Base-by-base conservation (phyloP, 2,888 invertebrate genomes). In the Drosophila demipolita region DNA sequence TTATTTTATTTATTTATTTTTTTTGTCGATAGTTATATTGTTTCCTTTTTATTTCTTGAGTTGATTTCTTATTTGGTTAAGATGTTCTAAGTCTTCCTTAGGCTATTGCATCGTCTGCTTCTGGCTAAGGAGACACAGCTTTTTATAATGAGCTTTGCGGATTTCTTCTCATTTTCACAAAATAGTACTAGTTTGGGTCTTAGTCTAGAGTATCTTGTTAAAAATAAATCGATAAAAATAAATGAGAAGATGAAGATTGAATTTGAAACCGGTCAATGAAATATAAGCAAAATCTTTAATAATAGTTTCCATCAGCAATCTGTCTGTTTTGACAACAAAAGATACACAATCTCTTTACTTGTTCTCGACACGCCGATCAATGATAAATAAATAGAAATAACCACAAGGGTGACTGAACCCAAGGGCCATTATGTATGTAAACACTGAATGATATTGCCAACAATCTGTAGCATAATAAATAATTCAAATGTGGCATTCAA, bases 401-500 rank as follows among this genome's bases (percentile, higher is more conserved):
- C 26, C 12, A 8, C 15, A 54, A 26, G 32, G 23, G 32, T 38
- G 12, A 38, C 2, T 38, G 12, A 38, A 1, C 2, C 26, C 20
- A 29, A 11, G 11, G 58, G 20, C 15, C 11, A 57, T 57, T 49
- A 42, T 57, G 11, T 26, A 11, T 70, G 40, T 58, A 50, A 62
- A 55, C 23, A 58, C 35, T 48, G 23, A 69, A 63, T 54, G 40
- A 40, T 55, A 45, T 73, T 60, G 40, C 32, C 52, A 54, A 38
- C 48, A 72, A 59, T 65, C 42, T 45, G 49, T 50, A 58, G 35
- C 33, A 38, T 17, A 35, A 53, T 68, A 64, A 58, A 76, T 76
- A 66, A 77, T 76, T 66, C 54, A 63, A 70, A 49, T 29, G 33
- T 23, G 52, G 38, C 70, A 66, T 66, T 73, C 53, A 78, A 70